Conservation (phyloP, 2,113 vertebrate genomes). For the Crotalus horridus region DNA sequence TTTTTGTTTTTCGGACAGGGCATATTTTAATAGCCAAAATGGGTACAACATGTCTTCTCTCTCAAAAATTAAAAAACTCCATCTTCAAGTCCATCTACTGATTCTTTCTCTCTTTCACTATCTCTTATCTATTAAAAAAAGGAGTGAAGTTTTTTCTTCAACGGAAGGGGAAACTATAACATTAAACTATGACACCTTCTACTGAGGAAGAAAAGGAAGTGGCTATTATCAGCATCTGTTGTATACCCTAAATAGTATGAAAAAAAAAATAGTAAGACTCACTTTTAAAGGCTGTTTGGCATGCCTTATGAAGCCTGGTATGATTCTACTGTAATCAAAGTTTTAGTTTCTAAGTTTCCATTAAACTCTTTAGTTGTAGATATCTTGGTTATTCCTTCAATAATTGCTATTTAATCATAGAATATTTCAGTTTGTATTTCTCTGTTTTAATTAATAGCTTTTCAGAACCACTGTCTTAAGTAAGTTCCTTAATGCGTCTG, state of each 20-base stretch:
- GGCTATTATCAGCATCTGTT: neutral
- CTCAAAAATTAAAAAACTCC: neutral
- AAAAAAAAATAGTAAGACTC: neutral
- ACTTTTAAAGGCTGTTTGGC: neutral
- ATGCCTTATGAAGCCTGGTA: neutral
- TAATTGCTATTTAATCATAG: neutral
- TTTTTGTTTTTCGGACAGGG: neutral
- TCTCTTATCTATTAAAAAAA: neutral
- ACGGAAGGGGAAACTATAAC: neutral
- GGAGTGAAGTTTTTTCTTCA: neutral
- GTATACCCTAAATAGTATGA: neutral
- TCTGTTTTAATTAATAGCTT: conserved; percentile 1
- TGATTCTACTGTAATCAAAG: neutral
- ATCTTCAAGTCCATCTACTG: neutral
- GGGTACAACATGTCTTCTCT: neutral
- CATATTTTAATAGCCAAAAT: neutral
- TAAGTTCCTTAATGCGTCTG: neutral
- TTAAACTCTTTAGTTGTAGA: neutral
- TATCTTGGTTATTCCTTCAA: fast-evolving
- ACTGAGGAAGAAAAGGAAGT: neutral
- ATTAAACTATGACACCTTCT: neutral
- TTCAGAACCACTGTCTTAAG: neutral
- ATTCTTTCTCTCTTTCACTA: neutral
- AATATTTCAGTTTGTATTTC: neutral
- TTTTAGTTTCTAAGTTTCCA: neutral